Evolutionary conservation across 1,140 invertebrate species (phyloP).

Genomic region (Trachymyrmex septentrionalis): DNA sequence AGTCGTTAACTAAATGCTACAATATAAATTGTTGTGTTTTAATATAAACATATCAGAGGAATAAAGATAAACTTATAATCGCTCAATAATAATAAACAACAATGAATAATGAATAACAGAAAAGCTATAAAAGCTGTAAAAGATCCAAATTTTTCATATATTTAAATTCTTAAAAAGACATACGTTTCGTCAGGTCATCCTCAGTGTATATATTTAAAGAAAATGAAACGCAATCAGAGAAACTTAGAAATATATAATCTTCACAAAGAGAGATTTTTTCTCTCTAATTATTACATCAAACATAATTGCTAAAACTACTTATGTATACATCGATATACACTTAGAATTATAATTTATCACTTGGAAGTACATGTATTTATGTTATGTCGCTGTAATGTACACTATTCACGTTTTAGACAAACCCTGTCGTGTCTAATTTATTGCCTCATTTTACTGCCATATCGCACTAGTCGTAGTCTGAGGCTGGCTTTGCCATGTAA

Average conservation of each 20-base stretch:
- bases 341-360: slow-evolving; percentile 35
- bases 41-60: neutral
- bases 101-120: too few relatives aligned
- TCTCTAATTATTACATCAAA: neutral
- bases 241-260: neutral
- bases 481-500: slow-evolving; percentile 59
- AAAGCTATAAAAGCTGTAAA: too few relatives aligned
- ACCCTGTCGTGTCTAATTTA: slow-evolving; percentile 54
- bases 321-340: neutral
- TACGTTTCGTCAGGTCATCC: too few relatives aligned
- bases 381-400: slow-evolving; percentile 6
- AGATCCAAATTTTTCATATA: too few relatives aligned
- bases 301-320: neutral
- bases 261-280: neutral
- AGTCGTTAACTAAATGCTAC: neutral
- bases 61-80: too few relatives aligned
- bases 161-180: too few relatives aligned
- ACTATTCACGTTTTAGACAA: slow-evolving; percentile 40
- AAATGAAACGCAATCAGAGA: too few relatives aligned
- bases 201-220: too few relatives aligned
- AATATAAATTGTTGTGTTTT: neutral
- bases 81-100: too few relatives aligned
- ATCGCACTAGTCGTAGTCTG: slow-evolving; percentile 52
- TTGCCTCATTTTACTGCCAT: slow-evolving; percentile 51
- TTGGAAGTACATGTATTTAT: neutral